Conservation (phyloP, 1,140 invertebrate genomes). For the Arion vulgaris region DNA sequence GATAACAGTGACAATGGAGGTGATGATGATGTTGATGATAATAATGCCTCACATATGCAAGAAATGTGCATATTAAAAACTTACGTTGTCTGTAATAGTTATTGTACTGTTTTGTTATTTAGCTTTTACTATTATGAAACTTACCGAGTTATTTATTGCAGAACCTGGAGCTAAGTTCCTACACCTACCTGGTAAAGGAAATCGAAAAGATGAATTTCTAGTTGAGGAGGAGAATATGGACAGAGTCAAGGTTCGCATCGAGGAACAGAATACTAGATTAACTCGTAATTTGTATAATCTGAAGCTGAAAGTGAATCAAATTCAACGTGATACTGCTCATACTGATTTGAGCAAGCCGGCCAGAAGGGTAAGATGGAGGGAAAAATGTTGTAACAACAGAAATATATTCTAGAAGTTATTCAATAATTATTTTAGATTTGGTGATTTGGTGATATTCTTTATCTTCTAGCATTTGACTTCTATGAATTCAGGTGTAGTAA, state of each 20-base stretch:
- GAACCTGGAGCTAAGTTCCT: slow-evolving; percentile 52
- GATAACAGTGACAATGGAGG: too few relatives aligned
- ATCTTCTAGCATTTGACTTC: too few relatives aligned
- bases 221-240: slow-evolving; percentile 57
- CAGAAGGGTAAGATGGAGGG: slow-evolving; percentile 54
- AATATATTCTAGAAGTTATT: background rate
- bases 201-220: slow-evolving; percentile 51
- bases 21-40: too few relatives aligned
- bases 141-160: slow-evolving; percentile 26
- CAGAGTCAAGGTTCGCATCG: slow-evolving; percentile 46
- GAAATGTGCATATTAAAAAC: too few relatives aligned
- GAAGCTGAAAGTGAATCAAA: slow-evolving; percentile 60
- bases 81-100: too few relatives aligned
- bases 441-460: too few relatives aligned
- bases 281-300: slow-evolving; percentile 61
- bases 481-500: too few relatives aligned
- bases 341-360: slow-evolving; percentile 53
- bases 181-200: slow-evolving; percentile 31
- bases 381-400: too few relatives aligned
- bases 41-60: too few relatives aligned
- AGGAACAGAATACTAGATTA: slow-evolving; percentile 56
- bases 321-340: slow-evolving; percentile 54
- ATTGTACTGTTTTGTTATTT: too few relatives aligned
- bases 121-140: too few relatives aligned
- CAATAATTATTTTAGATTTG: background rate